Evolutionary conservation across 2,888 invertebrate genomes (phyloP).

Genomic region (Cephus runcator): DNA sequence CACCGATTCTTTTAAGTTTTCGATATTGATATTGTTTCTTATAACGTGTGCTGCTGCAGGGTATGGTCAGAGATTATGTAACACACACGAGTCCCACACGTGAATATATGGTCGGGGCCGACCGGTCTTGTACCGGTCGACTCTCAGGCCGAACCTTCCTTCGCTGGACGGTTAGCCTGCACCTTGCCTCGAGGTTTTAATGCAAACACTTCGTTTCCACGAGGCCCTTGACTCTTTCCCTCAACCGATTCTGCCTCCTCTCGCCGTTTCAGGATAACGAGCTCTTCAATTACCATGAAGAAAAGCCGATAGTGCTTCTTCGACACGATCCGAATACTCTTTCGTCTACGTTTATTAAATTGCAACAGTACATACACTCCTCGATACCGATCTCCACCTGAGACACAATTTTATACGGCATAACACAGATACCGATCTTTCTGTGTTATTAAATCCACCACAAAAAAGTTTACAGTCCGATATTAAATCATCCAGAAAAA

Average conservation of each 20-base stretch:
- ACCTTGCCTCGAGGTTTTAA: slow-evolving; percentile 5
- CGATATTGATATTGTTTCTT: background rate
- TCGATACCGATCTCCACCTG: background rate
- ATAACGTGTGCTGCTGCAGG: background rate
- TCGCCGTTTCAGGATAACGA: background rate
- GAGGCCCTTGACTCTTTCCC: slow-evolving; percentile 4
- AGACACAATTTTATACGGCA: background rate
- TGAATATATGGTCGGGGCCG: background rate
- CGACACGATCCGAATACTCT: background rate
- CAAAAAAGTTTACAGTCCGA: background rate
- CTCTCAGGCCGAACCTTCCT: background rate
- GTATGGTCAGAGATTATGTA: slow-evolving; percentile 36
- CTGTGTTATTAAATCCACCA: background rate
- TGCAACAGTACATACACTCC: background rate
- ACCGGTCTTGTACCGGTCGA: slow-evolving; percentile 2
- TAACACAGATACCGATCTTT: background rate
- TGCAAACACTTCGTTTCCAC: slow-evolving; percentile 6
- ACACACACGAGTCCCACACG: slow-evolving; percentile 32
- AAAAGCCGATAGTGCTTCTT: background rate
- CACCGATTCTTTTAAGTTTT: background rate
- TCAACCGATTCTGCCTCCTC: background rate
- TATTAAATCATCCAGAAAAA: background rate
- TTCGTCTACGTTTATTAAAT: background rate
- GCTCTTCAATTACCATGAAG: background rate
- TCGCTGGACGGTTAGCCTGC: slow-evolving; percentile 1